These are phyloP conservation scores for Artibeus jamaicensis DNA, from an alignment of 2,797 vertebrate genomes.

Conservation along the genomic window DNA sequence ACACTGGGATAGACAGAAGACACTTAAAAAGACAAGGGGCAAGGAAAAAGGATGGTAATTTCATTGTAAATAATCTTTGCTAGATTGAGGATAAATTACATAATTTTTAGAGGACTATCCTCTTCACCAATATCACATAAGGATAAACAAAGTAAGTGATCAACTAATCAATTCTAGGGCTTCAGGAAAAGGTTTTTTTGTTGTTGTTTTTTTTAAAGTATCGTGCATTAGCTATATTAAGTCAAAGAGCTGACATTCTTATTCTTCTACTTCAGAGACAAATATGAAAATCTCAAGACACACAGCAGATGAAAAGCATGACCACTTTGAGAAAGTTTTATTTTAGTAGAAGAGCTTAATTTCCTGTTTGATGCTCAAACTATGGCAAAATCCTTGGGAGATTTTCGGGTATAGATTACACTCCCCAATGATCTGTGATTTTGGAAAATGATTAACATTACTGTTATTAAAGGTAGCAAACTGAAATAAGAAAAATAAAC, in stretches of 20 bases:
- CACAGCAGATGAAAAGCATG: not conserved
- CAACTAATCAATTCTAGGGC: not conserved
- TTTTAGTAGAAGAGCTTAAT: not conserved
- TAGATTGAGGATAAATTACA: not conserved
- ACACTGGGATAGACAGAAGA: not conserved
- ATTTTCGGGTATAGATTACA: not conserved
- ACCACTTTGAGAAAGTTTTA: not conserved
- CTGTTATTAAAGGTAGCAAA: not conserved
- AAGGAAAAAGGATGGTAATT: not conserved
- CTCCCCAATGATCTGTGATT: not conserved
- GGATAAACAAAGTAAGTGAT: conserved; percentile 33
- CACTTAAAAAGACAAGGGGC: not conserved
- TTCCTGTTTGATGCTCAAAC: not conserved
- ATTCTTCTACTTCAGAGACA: conserved; percentile 19
- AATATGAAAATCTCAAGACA: conserved; percentile 16
- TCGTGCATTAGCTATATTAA: not conserved
- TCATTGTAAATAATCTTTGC: not conserved
- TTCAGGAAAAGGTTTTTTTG: not conserved
- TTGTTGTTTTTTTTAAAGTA: not conserved
- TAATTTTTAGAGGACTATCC: conserved; percentile 9
- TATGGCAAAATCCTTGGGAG: not conserved
- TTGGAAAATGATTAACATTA: not conserved
- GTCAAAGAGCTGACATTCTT: not conserved
- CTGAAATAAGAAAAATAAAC: not conserved
- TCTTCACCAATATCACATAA: not conserved